Evolutionary conservation across 2,797 vertebrate species (phyloP).

Genomic region (Siniperca undulata): DNA sequence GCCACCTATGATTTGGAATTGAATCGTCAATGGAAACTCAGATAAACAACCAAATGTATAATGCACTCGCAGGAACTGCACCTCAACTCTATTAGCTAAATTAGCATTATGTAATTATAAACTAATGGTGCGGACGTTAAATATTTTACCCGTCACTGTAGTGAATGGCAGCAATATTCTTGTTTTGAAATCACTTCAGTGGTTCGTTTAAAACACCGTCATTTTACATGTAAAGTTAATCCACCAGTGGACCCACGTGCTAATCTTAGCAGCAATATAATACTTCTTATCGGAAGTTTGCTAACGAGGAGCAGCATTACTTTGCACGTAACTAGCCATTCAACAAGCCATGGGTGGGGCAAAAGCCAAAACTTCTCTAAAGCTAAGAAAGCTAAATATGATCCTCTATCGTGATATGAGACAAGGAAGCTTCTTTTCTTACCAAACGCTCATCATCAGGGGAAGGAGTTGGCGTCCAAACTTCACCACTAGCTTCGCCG

Average conservation of each 20-base stretch:
- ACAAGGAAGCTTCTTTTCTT: not conserved
- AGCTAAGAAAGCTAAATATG: fast-evolving
- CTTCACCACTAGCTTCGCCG: slow-evolving; percentile 17
- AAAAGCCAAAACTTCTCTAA: not conserved
- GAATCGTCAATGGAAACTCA: not conserved
- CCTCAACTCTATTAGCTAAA: not conserved
- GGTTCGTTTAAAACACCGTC: not conserved
- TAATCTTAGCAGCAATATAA: not conserved
- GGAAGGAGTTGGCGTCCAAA: not conserved
- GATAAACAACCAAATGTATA: not conserved
- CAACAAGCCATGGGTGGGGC: not conserved
- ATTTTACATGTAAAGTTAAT: not conserved
- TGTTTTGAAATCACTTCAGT: not conserved
- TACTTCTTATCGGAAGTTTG: not conserved
- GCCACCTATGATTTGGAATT: not conserved
- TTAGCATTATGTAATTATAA: slow-evolving; percentile 30
- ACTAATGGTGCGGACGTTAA: not conserved
- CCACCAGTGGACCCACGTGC: not conserved
- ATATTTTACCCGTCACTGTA: too few species aligned
- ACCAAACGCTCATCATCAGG: slow-evolving; percentile 25
- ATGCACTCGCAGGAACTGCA: not conserved
- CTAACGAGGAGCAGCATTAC: slow-evolving; percentile 12
- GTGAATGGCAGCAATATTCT: not conserved
- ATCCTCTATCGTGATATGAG: not conserved
- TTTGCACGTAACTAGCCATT: not conserved